Conservation (phyloP, 2,113 vertebrate genomes). For the Clarias batrachus region DNA sequence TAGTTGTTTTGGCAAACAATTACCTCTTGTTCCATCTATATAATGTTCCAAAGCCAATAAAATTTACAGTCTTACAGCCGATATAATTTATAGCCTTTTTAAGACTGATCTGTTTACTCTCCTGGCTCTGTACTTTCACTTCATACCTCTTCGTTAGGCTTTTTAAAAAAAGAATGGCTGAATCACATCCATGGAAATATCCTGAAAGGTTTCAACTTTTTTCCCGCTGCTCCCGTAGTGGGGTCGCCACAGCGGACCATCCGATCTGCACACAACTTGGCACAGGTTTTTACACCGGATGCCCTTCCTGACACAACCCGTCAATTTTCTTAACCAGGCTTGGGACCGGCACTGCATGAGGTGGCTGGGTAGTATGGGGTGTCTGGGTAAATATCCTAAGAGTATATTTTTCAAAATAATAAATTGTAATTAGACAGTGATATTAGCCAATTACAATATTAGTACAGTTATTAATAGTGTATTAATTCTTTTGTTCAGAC, state of each 20-base stretch:
- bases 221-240: too few relatives aligned
- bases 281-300: too few relatives aligned
- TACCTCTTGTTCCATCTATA: background rate
- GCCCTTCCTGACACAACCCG: too few relatives aligned
- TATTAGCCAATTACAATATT: background rate
- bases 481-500: background rate
- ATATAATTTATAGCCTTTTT: background rate
- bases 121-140: slow-evolving; percentile 41
- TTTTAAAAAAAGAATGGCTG: slow-evolving; percentile 23
- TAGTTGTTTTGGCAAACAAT: background rate
- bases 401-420: background rate
- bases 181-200: slow-evolving; percentile 47
- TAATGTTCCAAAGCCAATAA: background rate
- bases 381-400: background rate
- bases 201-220: too few relatives aligned
- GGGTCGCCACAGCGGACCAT: too few relatives aligned
- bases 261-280: too few relatives aligned
- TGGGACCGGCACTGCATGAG: too few relatives aligned
- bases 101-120: slow-evolving; percentile 37
- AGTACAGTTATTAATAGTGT: background rate
- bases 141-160: slow-evolving; percentile 35
- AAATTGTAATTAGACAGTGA: background rate
- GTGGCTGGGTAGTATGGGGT: too few relatives aligned
- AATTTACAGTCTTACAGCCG: background rate
- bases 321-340: too few relatives aligned